Percentiles rank a stretch among this genome's conserved stretches.
These are phyloP conservation scores for Eurystomus gularis DNA, from an alignment of 2,113 vertebrate genomes.

Conservation along the genomic window DNA sequence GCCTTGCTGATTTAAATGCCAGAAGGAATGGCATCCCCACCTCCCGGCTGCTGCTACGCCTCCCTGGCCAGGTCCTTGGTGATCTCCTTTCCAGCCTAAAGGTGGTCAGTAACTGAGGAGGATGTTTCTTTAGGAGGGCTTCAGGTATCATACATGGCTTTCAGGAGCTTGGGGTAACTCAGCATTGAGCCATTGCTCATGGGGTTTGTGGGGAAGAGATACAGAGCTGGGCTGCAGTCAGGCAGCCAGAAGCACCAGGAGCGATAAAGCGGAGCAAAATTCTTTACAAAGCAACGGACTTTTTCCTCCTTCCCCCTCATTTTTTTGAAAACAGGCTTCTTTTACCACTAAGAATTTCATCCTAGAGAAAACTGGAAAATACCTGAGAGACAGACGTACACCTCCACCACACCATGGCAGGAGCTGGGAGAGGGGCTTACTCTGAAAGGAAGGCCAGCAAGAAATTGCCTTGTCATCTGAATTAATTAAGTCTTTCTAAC, in stretches of 20 bases:
- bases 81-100: background rate
- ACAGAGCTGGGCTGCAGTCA: background rate
- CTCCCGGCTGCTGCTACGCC: background rate
- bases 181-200: background rate
- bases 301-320: background rate
- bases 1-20: background rate
- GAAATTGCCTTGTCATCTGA: background rate
- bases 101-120: background rate
- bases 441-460: background rate
- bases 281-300: constrained; percentile 1
- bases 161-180: background rate
- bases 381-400: background rate
- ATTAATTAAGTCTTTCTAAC: background rate
- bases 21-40: background rate
- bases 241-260: background rate
- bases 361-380: background rate
- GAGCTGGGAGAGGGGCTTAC: background rate
- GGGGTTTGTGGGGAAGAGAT: background rate
- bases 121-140: background rate
- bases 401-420: background rate
- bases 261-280: background rate
- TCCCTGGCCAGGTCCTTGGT: background rate
- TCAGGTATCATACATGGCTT: background rate
- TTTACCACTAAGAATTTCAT: background rate
- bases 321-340: background rate